Conservation (phyloP, 2,113 vertebrate genomes). For the Strigops habroptila region DNA sequence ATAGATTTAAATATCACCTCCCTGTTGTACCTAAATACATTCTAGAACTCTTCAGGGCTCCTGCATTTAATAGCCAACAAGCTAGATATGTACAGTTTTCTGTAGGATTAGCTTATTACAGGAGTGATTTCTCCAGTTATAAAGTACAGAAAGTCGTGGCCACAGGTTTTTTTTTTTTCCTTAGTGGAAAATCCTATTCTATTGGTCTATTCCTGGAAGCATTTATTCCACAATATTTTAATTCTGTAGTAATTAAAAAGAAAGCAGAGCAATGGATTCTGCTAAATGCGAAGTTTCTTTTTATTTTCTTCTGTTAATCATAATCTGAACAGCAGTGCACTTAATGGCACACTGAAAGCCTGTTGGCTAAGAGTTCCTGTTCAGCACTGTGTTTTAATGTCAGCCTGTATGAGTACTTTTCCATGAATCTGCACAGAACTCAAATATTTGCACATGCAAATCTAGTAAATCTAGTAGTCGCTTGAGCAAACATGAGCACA, state of each 20-base stretch:
- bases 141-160: not conserved
- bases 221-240: not conserved
- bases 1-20: not conserved
- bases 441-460: conserved; percentile 1
- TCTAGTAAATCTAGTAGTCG: not conserved
- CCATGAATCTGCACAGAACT: not conserved
- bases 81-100: not conserved
- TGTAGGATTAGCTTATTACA: not conserved
- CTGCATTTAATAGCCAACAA: not conserved
- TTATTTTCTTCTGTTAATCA: not conserved
- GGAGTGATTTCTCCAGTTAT: not conserved
- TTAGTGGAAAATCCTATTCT: not conserved
- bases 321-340: not conserved
- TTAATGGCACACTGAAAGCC: not conserved
- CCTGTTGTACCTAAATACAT: not conserved
- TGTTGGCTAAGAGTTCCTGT: not conserved
- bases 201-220: not conserved
- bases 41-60: not conserved
- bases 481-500: not conserved
- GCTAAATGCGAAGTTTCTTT: not conserved
- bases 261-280: not conserved
- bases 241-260: not conserved
- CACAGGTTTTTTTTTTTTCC: not conserved
- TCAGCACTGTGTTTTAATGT: not conserved
- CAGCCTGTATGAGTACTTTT: not conserved